These are phyloP conservation scores for Geotrupes spiniger DNA, from an alignment of 2,888 invertebrate species.

Conservation along the genomic window DNA sequence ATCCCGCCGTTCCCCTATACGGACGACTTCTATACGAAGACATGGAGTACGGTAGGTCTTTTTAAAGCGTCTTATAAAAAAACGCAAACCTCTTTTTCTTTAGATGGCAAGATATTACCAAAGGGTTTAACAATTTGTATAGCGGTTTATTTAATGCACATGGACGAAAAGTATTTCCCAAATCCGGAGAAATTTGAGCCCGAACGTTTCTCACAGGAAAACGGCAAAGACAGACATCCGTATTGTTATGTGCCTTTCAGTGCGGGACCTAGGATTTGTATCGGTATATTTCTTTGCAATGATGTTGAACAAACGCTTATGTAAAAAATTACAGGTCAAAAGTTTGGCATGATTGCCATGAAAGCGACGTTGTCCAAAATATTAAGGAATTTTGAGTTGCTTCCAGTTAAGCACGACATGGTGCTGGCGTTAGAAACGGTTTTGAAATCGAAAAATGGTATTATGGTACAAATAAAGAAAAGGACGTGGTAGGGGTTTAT, in stretches of 20 bases:
- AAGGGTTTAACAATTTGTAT: slow-evolving; percentile 46
- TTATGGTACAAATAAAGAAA: slow-evolving; percentile 43
- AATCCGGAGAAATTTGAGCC: slow-evolving; percentile 51
- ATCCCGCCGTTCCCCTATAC: slow-evolving; percentile 55
- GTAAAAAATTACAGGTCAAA: slow-evolving; percentile 47
- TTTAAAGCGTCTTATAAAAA: not conserved
- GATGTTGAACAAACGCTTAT: too few relatives aligned
- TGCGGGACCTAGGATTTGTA: slow-evolving; percentile 42
- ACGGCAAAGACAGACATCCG: slow-evolving; percentile 35
- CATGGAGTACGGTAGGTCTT: slow-evolving; percentile 45
- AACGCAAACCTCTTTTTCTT: slow-evolving; percentile 22
- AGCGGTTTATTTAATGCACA: slow-evolving; percentile 49
- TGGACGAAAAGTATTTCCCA: slow-evolving; percentile 50
- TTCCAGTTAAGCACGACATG: slow-evolving; percentile 44
- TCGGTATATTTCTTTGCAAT: slow-evolving; percentile 34
- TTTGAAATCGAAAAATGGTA: slow-evolving; percentile 51
- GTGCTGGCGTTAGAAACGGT: slow-evolving; percentile 51
- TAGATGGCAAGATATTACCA: slow-evolving; percentile 46
- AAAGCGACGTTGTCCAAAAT: slow-evolving; percentile 55
- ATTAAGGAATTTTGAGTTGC: slow-evolving; percentile 51
- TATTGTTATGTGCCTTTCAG: slow-evolving; percentile 43
- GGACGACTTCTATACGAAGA: slow-evolving; percentile 51
- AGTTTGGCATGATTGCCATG: slow-evolving; percentile 55
- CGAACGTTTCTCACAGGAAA: slow-evolving; percentile 47
- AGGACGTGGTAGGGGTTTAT: slow-evolving; percentile 8